Evolutionary conservation across 2,113 vertebrate species (phyloP).

Genomic region (Gambusia affinis): DNA sequence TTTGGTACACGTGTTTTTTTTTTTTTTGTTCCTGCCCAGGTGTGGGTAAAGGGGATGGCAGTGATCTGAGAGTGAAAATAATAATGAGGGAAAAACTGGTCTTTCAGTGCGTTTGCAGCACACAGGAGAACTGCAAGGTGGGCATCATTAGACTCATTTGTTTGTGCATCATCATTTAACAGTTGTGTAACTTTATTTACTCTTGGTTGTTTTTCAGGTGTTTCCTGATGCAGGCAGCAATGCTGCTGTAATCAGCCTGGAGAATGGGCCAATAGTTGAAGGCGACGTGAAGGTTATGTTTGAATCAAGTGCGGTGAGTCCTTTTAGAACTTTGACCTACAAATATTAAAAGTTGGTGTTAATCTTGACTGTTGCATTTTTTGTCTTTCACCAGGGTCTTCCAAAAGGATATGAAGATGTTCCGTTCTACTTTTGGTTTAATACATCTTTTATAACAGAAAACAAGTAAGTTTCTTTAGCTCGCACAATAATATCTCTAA

Average conservation of each 20-base stretch:
- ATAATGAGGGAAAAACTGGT: constrained; percentile 79
- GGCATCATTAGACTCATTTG: constrained; percentile 23
- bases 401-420: constrained; percentile 92
- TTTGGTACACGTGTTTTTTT: background rate
- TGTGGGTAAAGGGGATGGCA: constrained; percentile 88
- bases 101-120: constrained; percentile 84
- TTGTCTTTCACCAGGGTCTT: constrained; percentile 77
- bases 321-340: background rate
- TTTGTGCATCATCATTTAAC: background rate
- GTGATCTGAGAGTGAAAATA: constrained; percentile 87
- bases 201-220: constrained; percentile 72
- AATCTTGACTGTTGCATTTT: background rate
- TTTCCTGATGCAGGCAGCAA: constrained; percentile 87
- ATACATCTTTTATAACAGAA: constrained; percentile 89
- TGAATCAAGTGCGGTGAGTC: constrained; percentile 88
- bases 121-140: constrained; percentile 87
- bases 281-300: constrained; percentile 94
- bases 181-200: background rate
- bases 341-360: background rate
- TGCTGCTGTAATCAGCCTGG: constrained; percentile 83
- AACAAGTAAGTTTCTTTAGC: constrained; percentile 81
- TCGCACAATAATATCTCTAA: background rate
- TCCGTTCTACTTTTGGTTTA: constrained; percentile 96
- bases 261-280: constrained; percentile 83
- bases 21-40: constrained; percentile 71